Evolutionary conservation across 2,888 invertebrate species (phyloP), one percentile per base, ranked within the genome.

Genomic region (Pterostichus niger): DNA sequence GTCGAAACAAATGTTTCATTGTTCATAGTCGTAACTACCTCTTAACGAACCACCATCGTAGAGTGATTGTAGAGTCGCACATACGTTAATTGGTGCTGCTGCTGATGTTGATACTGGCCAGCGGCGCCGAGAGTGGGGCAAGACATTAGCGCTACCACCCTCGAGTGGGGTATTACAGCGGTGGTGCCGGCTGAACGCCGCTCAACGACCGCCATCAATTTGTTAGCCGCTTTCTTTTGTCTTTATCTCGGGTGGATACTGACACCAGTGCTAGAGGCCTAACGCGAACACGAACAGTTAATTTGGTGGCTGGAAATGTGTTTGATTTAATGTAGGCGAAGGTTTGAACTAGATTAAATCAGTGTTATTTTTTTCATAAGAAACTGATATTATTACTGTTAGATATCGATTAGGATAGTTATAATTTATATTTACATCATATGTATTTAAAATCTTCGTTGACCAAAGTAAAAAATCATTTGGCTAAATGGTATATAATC

Each of bases 161-260:
- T 11, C 17, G 24, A 24, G 31, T 31, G 15, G 64, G 40, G 64
- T 13, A 68, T 68, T 68, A 68, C 10, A 3, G 56, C 0, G 17
- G 15, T 56, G 56, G 13, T 56, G 56, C 13, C 17, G 68, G 68
- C 68, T 17, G 17, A 44, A 13, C 9, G 35, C 35, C 40, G 13
- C 15, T 68, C 64, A 68, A 68, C 68, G 68, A 71, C 46, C 17
- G 44, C 44, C 68, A 71, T 71, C 68, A 71, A 71, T 71, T 71
- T 71, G 68, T 71, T 71, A 71, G 44, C 5, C 15, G 24, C n/a
- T 15, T 71, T 71, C 24, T 71, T 24, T 71, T 71, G 68, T 71
- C 13, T 71, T 71, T 71, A 71, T 71, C 68, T 71, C 17, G 35
- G 11, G 49, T 11, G 7, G 35, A 33, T n/a, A 68, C 68, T 40